Evolutionary conservation across 1,140 invertebrate genomes (phyloP), one percentile per base, ranked within the genome.

Genomic region (Anastatus disparis): DNA sequence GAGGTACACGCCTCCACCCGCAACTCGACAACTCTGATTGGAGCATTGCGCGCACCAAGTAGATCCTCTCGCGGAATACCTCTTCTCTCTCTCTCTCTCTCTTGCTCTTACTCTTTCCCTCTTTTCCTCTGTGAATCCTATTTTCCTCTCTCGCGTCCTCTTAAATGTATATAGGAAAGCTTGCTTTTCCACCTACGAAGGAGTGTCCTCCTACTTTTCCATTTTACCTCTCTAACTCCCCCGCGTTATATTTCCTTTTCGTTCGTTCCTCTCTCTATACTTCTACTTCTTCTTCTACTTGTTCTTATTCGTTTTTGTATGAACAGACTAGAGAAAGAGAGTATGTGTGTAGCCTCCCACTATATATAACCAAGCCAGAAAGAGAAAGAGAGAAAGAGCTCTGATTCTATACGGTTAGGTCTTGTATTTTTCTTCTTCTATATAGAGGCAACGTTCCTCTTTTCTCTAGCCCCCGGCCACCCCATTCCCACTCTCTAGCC

Each of bases 11-110:
- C 83, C 81, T 53, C 77, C 79, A 82, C 81, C 81, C 81, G 75
- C 76, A 46, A 75, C 76, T 78, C 78, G 76, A 77, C 78, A 77
- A 66, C 82, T 80, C 81, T 84, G 82, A 85, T 85, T 85, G 84
- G 84, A 85, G 82, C n/a, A n/a, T n/a, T 81, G 81, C 79, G 81
- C 81, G 78, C 72, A 64, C 63, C 58, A 68, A 65, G 62, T 68
- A 65, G 48, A 52, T 48, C 71, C 73, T 72, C 74, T 70, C 74
- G 55, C 50, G 70, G 58, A 73, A 74, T 20, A 6, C 44, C 10
- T 2, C 76, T 76, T 71, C 69, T 72, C 72, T 69, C 74, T 74
- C 31, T 74, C 72, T 71, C 75, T 70, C 73, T 72, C 67, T 53
- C 67, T 17, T 58, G 24, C 63, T 61, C 62, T n/a, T 44, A n/a